These are phyloP conservation scores for Muricea muricata DNA, from an alignment of 92 coral and sea anemone species.

Conservation along the genomic window DNA sequence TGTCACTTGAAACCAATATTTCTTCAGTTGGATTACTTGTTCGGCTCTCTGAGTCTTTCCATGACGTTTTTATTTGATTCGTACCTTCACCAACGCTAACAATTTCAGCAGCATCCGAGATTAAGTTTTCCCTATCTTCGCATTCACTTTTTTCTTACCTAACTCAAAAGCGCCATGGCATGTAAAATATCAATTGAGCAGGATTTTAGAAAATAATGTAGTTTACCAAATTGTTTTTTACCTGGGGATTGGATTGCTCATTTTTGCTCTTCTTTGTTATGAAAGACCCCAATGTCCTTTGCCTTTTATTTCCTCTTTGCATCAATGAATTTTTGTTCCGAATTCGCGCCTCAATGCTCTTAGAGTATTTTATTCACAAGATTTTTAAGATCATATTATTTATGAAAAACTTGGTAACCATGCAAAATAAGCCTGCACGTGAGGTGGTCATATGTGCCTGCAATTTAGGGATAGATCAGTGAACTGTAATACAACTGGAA, in stretches of 20 bases:
- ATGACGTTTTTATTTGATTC: neutral
- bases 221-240: neutral
- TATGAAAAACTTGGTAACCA: too few relatives aligned
- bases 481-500: too few relatives aligned
- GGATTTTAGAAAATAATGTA: neutral
- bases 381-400: too few relatives aligned
- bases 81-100: neutral
- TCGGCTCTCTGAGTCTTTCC: neutral
- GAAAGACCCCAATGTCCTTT: neutral
- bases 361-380: too few relatives aligned
- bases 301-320: neutral
- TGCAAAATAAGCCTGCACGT: too few relatives aligned
- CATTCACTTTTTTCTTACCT: neutral
- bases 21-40: neutral
- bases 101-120: neutral
- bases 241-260: neutral
- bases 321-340: neutral
- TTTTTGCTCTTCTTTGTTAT: neutral
- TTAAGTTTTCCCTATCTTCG: neutral
- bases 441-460: too few relatives aligned
- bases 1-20: neutral
- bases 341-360: too few relatives aligned
- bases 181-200: neutral
- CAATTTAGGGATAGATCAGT: too few relatives aligned
- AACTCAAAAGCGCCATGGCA: neutral